phyloP scores from a whole-genome alignment of 2,113 vertebrate species.

The Brachirus orientalis region DNA sequence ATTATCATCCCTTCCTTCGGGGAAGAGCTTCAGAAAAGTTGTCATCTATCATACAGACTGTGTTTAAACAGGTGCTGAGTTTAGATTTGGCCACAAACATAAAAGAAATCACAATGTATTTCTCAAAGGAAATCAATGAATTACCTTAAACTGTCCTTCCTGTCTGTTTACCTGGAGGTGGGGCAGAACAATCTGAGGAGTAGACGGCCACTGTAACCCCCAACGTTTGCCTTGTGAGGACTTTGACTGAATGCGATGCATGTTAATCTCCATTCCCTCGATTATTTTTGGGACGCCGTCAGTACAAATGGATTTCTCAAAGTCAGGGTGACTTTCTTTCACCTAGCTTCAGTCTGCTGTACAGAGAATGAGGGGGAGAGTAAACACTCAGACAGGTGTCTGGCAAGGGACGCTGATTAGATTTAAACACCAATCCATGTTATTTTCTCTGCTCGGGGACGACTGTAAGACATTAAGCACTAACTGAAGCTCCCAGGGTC shows the following conservation, averaged over 20 bases:
- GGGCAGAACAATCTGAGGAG: conserved; percentile 63
- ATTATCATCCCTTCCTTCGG: conserved; percentile 1
- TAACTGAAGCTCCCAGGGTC: conserved; percentile 60
- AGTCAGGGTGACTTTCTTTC: conserved; percentile 80
- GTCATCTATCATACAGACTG: conserved; percentile 2
- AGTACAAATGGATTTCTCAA: conserved; percentile 63
- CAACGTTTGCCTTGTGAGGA: conserved; percentile 49
- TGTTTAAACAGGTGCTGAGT: conserved; percentile 43
- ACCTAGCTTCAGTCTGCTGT: conserved; percentile 1
- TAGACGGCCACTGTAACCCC: conserved; percentile 52
- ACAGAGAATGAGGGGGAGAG: conserved; percentile 17
- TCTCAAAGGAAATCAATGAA: conserved; percentile 49
- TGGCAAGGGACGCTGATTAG: conserved; percentile 67
- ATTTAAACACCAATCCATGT: conserved; percentile 71
- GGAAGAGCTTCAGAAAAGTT: conserved; percentile 3
- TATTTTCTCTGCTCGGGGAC: conserved; percentile 65
- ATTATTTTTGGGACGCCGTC: conserved; percentile 59
- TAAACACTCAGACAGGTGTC: conserved; percentile 75
- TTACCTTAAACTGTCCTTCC: conserved; percentile 47
- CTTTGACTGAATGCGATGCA: conserved; percentile 53
- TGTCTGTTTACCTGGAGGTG: conserved; percentile 49
- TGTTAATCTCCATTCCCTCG: conserved; percentile 75
- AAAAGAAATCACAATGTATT: conserved; percentile 21
- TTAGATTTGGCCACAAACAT: conserved; percentile 25
- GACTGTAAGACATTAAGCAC: conserved; percentile 63